These are phyloP conservation scores for Neelides folsomi DNA, from an alignment of 2,888 invertebrate genomes.

Conservation along the genomic window DNA sequence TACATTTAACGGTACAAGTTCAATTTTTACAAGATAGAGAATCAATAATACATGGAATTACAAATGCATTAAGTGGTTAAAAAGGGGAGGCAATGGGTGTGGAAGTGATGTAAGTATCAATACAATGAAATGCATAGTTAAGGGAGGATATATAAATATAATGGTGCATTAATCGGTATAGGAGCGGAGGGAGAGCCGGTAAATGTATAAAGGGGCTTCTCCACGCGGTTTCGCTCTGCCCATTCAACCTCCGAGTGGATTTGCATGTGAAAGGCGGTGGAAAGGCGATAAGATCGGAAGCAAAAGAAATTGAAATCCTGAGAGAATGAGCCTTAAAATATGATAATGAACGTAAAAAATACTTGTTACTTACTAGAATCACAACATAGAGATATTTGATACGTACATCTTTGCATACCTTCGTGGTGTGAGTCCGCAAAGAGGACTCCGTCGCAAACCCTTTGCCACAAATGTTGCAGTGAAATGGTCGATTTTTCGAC, in stretches of 20 bases:
- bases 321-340: background rate
- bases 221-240: conserved; percentile 25
- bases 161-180: too few species aligned
- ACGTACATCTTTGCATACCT: conserved; percentile 50
- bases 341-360: conserved; percentile 1
- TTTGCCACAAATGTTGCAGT: conserved; percentile 91
- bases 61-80: too few species aligned
- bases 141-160: too few species aligned
- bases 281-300: too few species aligned
- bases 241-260: conserved; percentile 22
- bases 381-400: conserved; percentile 18
- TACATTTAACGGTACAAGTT: too few species aligned
- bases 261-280: conserved; percentile 21
- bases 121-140: too few species aligned
- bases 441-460: conserved; percentile 94
- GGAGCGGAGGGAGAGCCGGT: background rate
- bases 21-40: too few species aligned
- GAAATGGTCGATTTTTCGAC: conserved; percentile 87
- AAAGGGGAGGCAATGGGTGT: too few species aligned
- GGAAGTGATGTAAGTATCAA: too few species aligned
- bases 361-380: conserved; percentile 2
- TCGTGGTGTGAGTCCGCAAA: conserved; percentile 85
- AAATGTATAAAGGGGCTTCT: conserved; percentile 11
- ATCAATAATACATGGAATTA: too few species aligned
- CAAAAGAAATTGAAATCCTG: too few species aligned